A percentile compares a stretch with the other conserved stretches of the same genome.
These are phyloP conservation scores for Tenthredo distinguenda DNA, from an alignment of 2,888 invertebrate genomes.

Conservation along the genomic window DNA sequence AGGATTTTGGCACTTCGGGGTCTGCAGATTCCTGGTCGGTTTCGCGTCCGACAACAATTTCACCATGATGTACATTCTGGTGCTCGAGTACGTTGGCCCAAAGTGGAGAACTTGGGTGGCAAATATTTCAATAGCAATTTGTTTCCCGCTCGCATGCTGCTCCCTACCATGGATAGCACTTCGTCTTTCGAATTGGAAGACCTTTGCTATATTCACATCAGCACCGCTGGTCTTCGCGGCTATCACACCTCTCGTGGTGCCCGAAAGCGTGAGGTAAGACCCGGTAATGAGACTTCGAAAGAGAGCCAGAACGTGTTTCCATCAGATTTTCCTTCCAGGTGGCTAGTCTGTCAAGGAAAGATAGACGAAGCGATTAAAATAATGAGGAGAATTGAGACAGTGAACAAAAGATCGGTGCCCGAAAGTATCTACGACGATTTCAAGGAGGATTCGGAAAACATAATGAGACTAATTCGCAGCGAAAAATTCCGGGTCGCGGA, in stretches of 20 bases:
- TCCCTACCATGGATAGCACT: slow-evolving; percentile 79
- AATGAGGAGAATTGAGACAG: slow-evolving; percentile 77
- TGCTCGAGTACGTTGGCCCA: slow-evolving; percentile 80
- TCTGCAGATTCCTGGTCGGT: slow-evolving; percentile 64
- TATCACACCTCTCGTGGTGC: slow-evolving; percentile 76
- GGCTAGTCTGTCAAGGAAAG: slow-evolving; percentile 60
- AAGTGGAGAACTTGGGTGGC: slow-evolving; percentile 79
- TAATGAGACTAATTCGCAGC: slow-evolving; percentile 49
- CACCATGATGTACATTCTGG: slow-evolving; percentile 70
- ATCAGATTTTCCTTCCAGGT: slow-evolving; percentile 49
- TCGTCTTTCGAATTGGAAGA: slow-evolving; percentile 78
- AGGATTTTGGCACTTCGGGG: slow-evolving; percentile 62
- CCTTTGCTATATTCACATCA: slow-evolving; percentile 77
- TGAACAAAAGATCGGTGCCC: slow-evolving; percentile 79
- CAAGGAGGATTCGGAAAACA: slow-evolving; percentile 70
- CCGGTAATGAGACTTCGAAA: not conserved
- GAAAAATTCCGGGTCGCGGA: slow-evolving; percentile 66
- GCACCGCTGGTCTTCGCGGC: slow-evolving; percentile 77
- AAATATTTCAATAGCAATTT: slow-evolving; percentile 80
- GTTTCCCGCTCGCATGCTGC: slow-evolving; percentile 79
- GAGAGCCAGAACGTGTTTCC: not conserved
- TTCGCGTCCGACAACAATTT: slow-evolving; percentile 64
- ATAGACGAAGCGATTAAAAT: slow-evolving; percentile 78
- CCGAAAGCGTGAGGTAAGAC: slow-evolving; percentile 79
- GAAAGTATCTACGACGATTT: slow-evolving; percentile 79